phyloP scores from a whole-genome alignment of 2,888 invertebrate genomes.

The Nemotelus nigrinus region DNA sequence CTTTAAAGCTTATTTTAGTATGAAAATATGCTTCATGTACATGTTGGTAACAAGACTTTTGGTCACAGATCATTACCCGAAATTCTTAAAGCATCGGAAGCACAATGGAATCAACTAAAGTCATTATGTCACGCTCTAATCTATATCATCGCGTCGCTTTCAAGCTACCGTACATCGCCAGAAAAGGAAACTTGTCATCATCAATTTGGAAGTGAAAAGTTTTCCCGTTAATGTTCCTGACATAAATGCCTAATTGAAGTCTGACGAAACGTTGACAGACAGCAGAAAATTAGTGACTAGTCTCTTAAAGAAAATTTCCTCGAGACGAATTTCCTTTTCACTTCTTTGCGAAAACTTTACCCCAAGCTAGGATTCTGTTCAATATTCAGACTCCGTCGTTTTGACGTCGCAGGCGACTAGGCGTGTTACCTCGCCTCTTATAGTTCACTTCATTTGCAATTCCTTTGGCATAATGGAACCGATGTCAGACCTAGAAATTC shows the following conservation, averaged over 20 bases:
- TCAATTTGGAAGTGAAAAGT: constrained; percentile 5
- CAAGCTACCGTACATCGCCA: not conserved
- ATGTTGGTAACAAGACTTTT: no score
- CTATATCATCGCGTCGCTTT: no score
- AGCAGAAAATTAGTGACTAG: constrained; percentile 4
- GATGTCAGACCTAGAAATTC: constrained; percentile 37
- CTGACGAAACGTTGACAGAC: constrained; percentile 19
- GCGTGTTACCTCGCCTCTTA: constrained; percentile 12
- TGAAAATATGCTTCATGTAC: no score
- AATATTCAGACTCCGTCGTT: constrained; percentile 28
- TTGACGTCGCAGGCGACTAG: not conserved
- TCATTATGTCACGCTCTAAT: no score
- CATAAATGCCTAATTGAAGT: constrained; percentile 38
- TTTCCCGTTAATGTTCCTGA: constrained; percentile 18
- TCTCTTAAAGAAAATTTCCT: constrained; percentile 3
- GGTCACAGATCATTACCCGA: no score
- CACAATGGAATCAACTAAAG: no score
- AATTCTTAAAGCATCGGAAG: no score
- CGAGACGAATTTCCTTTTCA: constrained; percentile 12
- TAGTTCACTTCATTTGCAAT: constrained; percentile 52
- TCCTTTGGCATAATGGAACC: constrained; percentile 53
- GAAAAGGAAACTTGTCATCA: not conserved
- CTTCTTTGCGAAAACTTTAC: not conserved
- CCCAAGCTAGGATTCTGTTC: constrained; percentile 3
- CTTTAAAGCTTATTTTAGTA: no score